Base-by-base conservation (phyloP, 2,888 invertebrate genomes). In the Diplolepis rosae region DNA sequence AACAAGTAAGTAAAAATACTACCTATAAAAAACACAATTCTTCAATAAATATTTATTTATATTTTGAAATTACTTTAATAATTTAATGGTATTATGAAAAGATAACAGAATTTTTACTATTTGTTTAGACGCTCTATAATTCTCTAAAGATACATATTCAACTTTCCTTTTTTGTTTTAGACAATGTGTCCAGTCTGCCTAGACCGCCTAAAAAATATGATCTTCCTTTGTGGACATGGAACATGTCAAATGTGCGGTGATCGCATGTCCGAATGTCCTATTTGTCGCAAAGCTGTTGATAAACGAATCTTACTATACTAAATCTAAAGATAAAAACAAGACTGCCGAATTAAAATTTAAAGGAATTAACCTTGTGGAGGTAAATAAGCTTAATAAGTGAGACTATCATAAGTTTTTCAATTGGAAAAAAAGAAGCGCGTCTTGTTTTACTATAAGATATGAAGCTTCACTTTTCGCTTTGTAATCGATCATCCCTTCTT, bases 191-290 rank as follows among this genome's bases (percentile, higher is more conserved):
- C 98, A 4, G 98, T 99, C 77, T 99, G 98, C 90, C 92, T 99
- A 91, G 98, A 99, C 90, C 94, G 98, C 35, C 91, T 98, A 84
- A 98, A 98, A 91, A 98, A 99, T 90, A 98, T 99, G 98, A 98
- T 98, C 82, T 98, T 98, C 91, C 92, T 98, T 52, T 98, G 98
- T 89, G 98, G 98, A 5, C 98, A 99, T 89, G 98, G 98, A 79
- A 95, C 98, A 77, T 98, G 98, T 89, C 98, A 98, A 90, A 96
- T 98, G 95, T 99, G 98, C 89, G 98, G 98, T 32, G 98, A 99
- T 91, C 95, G 97, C 84, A 98, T 98, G 93, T 94, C 95, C 73
- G 98, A 98, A 84, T 99, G 98, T 87, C 98, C 98, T 35, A 98
- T 99, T 88, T 99, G 98, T 89, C 93, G 98, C 82, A 98, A 98